Evolutionary conservation across 2,113 vertebrate species (phyloP).

Genomic region (Sylvilagus bachmani): DNA sequence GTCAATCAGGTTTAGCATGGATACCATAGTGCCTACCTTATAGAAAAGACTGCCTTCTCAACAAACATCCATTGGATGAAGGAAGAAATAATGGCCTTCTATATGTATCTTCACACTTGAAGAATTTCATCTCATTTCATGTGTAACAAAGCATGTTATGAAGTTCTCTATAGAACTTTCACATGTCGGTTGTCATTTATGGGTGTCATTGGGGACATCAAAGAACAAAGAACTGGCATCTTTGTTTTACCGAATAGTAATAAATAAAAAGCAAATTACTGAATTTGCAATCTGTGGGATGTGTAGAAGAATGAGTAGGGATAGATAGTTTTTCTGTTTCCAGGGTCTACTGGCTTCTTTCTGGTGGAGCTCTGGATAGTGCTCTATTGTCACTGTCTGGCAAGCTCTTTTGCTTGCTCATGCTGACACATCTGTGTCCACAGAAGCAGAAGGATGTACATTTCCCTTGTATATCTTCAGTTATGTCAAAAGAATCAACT

Average conservation of each 20-base stretch:
- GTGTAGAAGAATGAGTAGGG: neutral
- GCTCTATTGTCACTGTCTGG: neutral
- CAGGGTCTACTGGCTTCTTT: neutral
- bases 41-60: neutral
- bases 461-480: neutral
- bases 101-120: neutral
- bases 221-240: neutral
- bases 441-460: neutral
- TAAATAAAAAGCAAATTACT: neutral
- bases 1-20: too few relatives aligned
- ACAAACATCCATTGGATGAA: neutral
- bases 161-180: too few relatives aligned
- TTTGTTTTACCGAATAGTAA: neutral
- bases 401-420: neutral
- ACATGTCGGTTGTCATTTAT: neutral
- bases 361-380: neutral
- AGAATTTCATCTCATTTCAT: neutral
- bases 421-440: neutral
- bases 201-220: accelerated
- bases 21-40: neutral
- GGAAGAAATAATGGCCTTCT: neutral
- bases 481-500: neutral
- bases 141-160: too few relatives aligned
- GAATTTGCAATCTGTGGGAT: neutral
- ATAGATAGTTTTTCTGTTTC: too few relatives aligned